These are phyloP conservation scores for Cataglyphis rosenhaueri DNA, from an alignment of 2,888 invertebrate genomes.

Conservation along the genomic window DNA sequence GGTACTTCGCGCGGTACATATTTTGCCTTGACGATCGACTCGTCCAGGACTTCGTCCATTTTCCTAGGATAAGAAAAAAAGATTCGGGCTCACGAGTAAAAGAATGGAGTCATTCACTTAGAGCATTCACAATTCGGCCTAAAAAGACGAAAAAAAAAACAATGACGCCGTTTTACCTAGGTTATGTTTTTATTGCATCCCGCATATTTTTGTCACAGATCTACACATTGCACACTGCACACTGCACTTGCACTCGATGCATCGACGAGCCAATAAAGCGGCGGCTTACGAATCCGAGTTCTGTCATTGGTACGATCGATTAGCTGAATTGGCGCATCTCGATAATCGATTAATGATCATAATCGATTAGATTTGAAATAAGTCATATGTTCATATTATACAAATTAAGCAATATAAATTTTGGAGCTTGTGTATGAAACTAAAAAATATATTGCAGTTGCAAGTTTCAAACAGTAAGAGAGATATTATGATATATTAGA, in stretches of 20 bases:
- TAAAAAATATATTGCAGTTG: not conserved
- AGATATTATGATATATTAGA: not conserved
- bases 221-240: not conserved
- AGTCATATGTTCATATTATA: not conserved
- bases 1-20: constrained; percentile 73
- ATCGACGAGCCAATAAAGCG: not conserved
- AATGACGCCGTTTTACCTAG: constrained; percentile 66
- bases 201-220: constrained; percentile 19
- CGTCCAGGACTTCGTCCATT: constrained; percentile 79
- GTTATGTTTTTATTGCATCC: constrained; percentile 69
- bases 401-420: not conserved
- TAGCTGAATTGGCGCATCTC: not conserved
- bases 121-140: not conserved
- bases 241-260: not conserved
- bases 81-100: constrained; percentile 25
- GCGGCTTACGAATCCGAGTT: not conserved
- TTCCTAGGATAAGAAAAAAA: constrained; percentile 17
- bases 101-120: constrained; percentile 32
- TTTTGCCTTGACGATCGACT: constrained; percentile 77
- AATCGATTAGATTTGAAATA: constrained; percentile 13
- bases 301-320: constrained; percentile 1
- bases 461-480: not conserved
- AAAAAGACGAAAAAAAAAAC: constrained; percentile 31
- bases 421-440: not conserved
- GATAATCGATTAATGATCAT: not conserved